Base-by-base conservation (phyloP, 2,113 vertebrate species). In the Haemorhous mexicanus region DNA sequence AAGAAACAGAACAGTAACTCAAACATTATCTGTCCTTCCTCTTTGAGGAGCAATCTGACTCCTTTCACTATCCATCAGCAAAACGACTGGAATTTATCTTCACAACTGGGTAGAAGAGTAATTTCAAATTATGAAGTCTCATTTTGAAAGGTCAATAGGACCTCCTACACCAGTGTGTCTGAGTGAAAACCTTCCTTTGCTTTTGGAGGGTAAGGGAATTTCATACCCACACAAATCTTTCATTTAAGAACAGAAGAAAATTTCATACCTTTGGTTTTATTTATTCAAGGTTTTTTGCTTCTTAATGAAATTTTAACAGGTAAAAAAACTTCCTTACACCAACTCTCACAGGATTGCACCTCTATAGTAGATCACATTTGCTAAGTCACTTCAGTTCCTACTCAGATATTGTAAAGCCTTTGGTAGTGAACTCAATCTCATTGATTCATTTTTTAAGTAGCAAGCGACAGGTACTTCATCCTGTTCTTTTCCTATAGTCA, bases 121-220 rank as follows among this genome's bases (percentile, higher is more conserved):
- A 41, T 76, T 88, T 89, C 7, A 33, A 86, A 74, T 41, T 0
- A 47, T 8, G 27, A 72, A 43, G 2, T 39, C 27, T 69, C 41
- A 4, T n/a, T 79, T 37, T 49, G 8, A 35, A 69, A 79, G 28
- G 18, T 26, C 12, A 27, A 9, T 30, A 28, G 12, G 21, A 30
- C 5, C 4, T 55, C 55, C 52, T 37, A 6, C 18, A 35, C 11
- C 4, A 59, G 4, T 7, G 4, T 8, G 2, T 21, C 28, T 1
- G 6, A 59, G 5, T 53, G 69, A 53, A 90, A 85, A 63, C 4
- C 7, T 81, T 52, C 6, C 14, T 20, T 68, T 2, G 0, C 16
- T 10, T 75, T 75, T 50, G 19, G 8, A 58, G 3, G 13, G 3
- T 61, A 11, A 64, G 6, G 8, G 10, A 82, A 82, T 47, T 46